phyloP scores from a whole-genome alignment of 2,888 invertebrate species.

The Pseudococcus jackbeardsleyi region DNA sequence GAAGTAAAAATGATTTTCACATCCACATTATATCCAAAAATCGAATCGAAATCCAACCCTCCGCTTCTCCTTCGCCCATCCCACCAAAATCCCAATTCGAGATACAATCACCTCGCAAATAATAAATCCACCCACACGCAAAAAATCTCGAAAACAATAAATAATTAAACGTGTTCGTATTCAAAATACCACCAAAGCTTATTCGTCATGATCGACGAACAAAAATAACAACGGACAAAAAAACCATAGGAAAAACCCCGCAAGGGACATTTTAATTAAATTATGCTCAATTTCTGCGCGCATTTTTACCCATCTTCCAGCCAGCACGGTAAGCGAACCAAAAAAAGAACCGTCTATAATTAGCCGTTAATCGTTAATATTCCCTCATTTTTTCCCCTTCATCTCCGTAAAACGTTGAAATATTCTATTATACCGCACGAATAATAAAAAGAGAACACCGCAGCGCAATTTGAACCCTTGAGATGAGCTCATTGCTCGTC shows the following conservation, averaged over 20 bases:
- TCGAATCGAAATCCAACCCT: too few relatives aligned
- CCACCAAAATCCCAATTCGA: too few relatives aligned
- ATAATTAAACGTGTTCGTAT: too few relatives aligned
- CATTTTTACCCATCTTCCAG: neutral
- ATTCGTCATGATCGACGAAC: neutral
- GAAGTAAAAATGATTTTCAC: too few relatives aligned
- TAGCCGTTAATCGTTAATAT: conserved; percentile 29
- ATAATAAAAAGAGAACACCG: neutral
- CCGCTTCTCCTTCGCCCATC: too few relatives aligned
- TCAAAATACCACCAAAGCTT: neutral
- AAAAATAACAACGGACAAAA: neutral
- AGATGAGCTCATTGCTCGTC: conserved; percentile 13
- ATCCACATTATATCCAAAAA: too few relatives aligned
- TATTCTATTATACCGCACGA: neutral
- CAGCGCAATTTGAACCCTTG: neutral
- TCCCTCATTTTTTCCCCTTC: neutral
- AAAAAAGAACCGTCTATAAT: conserved; percentile 4
- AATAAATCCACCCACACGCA: too few relatives aligned
- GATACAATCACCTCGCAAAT: too few relatives aligned
- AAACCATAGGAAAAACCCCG: neutral
- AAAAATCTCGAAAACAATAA: too few relatives aligned
- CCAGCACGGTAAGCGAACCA: neutral
- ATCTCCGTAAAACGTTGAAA: neutral
- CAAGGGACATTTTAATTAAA: neutral
- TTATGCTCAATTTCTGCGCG: neutral